Evolutionary conservation across 1,140 invertebrate species (phyloP).

Genomic region (Drosophila ogumai): DNA sequence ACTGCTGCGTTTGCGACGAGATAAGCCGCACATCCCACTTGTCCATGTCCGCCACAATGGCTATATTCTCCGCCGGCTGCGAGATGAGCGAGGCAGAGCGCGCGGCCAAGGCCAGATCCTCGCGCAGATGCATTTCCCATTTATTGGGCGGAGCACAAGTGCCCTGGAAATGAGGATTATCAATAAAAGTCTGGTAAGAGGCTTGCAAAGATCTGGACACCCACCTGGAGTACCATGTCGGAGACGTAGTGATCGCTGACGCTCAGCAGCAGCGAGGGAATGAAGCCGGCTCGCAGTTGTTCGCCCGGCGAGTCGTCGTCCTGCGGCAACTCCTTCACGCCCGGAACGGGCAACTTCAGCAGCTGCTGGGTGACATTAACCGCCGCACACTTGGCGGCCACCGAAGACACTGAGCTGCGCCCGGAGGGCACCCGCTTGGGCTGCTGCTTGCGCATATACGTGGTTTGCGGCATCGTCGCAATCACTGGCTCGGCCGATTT

Average conservation of each 20-base stretch:
- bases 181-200: neutral
- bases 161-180: slow-evolving; percentile 44
- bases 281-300: slow-evolving; percentile 82
- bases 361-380: slow-evolving; percentile 75
- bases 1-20: slow-evolving; percentile 86
- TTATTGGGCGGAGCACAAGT: slow-evolving; percentile 85
- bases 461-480: slow-evolving; percentile 17
- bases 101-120: slow-evolving; percentile 86
- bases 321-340: slow-evolving; percentile 76
- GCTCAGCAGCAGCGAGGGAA: slow-evolving; percentile 87
- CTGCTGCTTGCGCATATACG: slow-evolving; percentile 58
- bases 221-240: slow-evolving; percentile 90
- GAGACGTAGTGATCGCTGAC: slow-evolving; percentile 90
- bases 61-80: slow-evolving; percentile 91
- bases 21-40: slow-evolving; percentile 89
- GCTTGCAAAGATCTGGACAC: neutral
- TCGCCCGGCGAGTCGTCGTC: slow-evolving; percentile 74
- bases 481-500: slow-evolving; percentile 57
- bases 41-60: slow-evolving; percentile 93
- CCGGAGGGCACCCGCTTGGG: slow-evolving; percentile 72
- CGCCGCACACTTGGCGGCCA: slow-evolving; percentile 77
- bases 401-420: slow-evolving; percentile 75
- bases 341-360: slow-evolving; percentile 73
- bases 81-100: slow-evolving; percentile 88
- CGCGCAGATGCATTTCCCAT: slow-evolving; percentile 86